Percentiles rank a stretch among this genome's conserved stretches.
These are phyloP conservation scores for Mesocricetus auratus DNA, from an alignment of 2,113 vertebrate genomes.

Conservation along the genomic window DNA sequence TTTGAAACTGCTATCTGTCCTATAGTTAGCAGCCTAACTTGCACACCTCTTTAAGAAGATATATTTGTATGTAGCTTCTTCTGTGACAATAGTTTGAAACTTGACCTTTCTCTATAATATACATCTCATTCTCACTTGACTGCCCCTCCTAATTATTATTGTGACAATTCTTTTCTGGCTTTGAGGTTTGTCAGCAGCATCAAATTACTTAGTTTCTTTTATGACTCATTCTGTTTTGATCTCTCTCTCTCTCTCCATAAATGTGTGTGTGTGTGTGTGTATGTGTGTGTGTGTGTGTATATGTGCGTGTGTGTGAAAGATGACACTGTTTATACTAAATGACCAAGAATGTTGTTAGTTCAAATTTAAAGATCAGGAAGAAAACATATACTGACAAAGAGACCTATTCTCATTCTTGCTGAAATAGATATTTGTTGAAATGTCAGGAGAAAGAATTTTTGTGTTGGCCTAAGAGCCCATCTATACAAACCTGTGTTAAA, in stretches of 20 bases:
- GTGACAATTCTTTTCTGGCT: constrained; percentile 69
- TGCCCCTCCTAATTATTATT: constrained; percentile 68
- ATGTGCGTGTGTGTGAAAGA: background rate
- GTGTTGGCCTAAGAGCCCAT: background rate
- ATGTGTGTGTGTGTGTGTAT: no score
- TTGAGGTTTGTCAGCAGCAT: constrained; percentile 10
- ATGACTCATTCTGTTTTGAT: background rate
- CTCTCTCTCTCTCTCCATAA: background rate
- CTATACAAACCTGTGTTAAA: constrained; percentile 39
- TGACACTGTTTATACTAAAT: background rate
- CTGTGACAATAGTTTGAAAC: constrained; percentile 58
- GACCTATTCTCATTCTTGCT: background rate
- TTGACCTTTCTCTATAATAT: constrained; percentile 69
- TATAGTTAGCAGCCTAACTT: constrained; percentile 30
- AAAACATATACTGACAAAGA: background rate
- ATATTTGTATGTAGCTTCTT: constrained; percentile 49
- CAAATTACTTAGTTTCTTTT: constrained; percentile 24
- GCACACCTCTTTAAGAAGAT: constrained; percentile 20
- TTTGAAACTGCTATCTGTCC: constrained; percentile 52
- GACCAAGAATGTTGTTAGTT: background rate
- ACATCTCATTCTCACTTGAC: constrained; percentile 55
- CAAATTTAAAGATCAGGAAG: constrained; percentile 17
- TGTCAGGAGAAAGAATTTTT: constrained; percentile 8
- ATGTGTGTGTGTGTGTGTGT: no score
- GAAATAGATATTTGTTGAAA: constrained; percentile 13